Evolutionary conservation across 1,140 invertebrate genomes (phyloP).

Genomic region (Chlorops oryzae): DNA sequence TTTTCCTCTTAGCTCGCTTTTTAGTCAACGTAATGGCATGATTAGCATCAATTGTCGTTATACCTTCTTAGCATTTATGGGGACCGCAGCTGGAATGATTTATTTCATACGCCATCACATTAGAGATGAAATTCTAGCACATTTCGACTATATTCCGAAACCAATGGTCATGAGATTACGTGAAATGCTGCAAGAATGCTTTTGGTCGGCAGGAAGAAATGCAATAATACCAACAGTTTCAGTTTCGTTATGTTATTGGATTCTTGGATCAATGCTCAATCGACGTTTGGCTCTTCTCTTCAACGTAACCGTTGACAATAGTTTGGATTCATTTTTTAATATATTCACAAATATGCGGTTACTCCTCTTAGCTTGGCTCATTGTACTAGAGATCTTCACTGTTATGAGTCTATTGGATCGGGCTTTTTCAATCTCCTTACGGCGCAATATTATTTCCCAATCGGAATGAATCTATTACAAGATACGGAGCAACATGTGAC

Average conservation of each 20-base stretch:
- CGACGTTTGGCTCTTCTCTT: slow-evolving; percentile 22
- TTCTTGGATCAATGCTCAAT: slow-evolving; percentile 20
- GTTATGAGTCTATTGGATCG: slow-evolving; percentile 62
- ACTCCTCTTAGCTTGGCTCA: slow-evolving; percentile 61
- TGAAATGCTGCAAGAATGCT: no score
- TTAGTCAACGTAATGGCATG: slow-evolving; percentile 26
- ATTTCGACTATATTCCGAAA: no score
- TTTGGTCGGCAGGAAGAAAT: no score
- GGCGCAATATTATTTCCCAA: no score
- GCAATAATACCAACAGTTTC: slow-evolving; percentile 58
- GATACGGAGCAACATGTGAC: slow-evolving; percentile 41
- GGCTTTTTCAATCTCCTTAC: slow-evolving; percentile 63
- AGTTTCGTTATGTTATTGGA: slow-evolving; percentile 45
- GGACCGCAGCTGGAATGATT: slow-evolving; percentile 66
- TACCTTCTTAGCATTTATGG: slow-evolving; percentile 59
- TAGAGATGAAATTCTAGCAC: no score
- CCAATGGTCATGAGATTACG: no score
- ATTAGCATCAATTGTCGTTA: slow-evolving; percentile 53
- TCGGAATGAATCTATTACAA: no score
- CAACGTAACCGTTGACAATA: slow-evolving; percentile 26
- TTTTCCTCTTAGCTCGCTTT: slow-evolving; percentile 19
- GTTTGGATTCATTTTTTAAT: slow-evolving; percentile 22
- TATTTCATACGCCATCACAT: no score
- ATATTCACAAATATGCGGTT: slow-evolving; percentile 39
- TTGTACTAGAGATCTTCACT: slow-evolving; percentile 60